A percentile compares a stretch with the other conserved stretches of the same genome.
Evolutionary conservation across 2,888 invertebrate genomes (phyloP).

Genomic region (Venustoraphidia nigricollis): DNA sequence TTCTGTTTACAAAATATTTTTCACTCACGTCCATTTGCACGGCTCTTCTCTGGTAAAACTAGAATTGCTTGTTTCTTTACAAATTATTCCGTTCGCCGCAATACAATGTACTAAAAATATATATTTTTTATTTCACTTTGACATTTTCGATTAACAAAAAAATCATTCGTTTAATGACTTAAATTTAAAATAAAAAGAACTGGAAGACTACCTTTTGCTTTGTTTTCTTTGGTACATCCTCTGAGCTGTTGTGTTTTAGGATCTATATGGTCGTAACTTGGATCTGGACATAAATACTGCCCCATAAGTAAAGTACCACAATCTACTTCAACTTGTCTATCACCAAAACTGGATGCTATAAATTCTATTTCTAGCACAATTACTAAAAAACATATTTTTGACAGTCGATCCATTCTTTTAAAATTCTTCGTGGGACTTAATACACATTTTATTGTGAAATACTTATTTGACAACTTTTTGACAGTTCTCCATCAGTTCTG

Average conservation of each 20-base stretch:
- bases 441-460: not conserved
- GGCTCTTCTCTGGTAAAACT: constrained; percentile 70
- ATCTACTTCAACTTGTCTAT: constrained; percentile 30
- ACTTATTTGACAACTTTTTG: not conserved
- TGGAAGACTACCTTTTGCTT: constrained; percentile 49
- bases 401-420: too few species aligned
- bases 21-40: constrained; percentile 89
- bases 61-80: constrained; percentile 61
- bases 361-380: not conserved
- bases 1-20: not conserved
- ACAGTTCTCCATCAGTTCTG: too few species aligned
- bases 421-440: not conserved
- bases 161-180: not conserved
- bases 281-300: constrained; percentile 72
- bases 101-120: constrained; percentile 55
- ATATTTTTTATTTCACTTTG: constrained; percentile 2
- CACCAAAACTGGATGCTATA: not conserved
- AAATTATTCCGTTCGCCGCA: constrained; percentile 69
- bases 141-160: not conserved
- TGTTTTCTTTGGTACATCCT: constrained; percentile 65
- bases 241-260: constrained; percentile 73
- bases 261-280: constrained; percentile 61
- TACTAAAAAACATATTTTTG: not conserved
- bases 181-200: not conserved
- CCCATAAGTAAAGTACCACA: constrained; percentile 61